A percentile compares a stretch with the other conserved stretches of the same genome.
Evolutionary conservation across 2,113 vertebrate species (phyloP).

Genomic region (Coryphaenoides rupestris): DNA sequence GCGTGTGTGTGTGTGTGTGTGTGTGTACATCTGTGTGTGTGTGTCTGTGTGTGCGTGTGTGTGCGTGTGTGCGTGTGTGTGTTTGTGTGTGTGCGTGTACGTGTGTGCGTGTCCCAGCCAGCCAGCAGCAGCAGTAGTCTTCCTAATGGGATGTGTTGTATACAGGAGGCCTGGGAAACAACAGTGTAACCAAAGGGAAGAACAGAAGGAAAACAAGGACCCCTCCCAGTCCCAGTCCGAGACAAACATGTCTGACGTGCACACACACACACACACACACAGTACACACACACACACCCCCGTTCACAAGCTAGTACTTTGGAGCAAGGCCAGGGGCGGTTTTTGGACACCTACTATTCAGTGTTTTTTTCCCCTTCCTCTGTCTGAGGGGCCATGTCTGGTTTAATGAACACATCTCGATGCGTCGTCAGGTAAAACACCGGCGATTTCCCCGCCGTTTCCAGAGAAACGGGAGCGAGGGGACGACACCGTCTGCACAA

Average conservation of each 20-base stretch:
- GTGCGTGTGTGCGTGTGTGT: conserved; percentile 19
- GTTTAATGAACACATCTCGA: conserved; percentile 41
- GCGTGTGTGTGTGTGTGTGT: background rate
- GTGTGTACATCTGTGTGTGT: background rate
- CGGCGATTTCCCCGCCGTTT: background rate
- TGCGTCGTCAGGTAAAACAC: conserved; percentile 23
- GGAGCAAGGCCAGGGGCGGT: conserved; percentile 34
- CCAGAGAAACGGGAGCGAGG: conserved; percentile 4
- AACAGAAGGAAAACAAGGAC: conserved; percentile 64
- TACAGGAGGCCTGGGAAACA: conserved; percentile 55
- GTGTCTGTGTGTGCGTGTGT: conserved; percentile 20
- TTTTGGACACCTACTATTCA: conserved; percentile 27
- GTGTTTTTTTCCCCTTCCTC: background rate
- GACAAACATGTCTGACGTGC: conserved; percentile 51
- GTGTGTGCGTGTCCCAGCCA: conserved; percentile 19
- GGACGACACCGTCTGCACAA: conserved; percentile 18
- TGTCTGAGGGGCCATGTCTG: conserved; percentile 6
- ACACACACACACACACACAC: conserved; percentile 2
- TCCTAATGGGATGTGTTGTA: conserved; percentile 64
- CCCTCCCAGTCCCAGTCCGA: conserved; percentile 60
- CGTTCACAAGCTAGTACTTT: background rate
- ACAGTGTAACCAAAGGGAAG: conserved; percentile 68
- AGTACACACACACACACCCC: conserved; percentile 29
- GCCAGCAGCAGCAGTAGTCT: conserved; percentile 33
- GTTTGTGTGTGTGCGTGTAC: conserved; percentile 20